Evolutionary conservation across 2,113 vertebrate species (phyloP).

Genomic region (Chlorocebus sabaeus): DNA sequence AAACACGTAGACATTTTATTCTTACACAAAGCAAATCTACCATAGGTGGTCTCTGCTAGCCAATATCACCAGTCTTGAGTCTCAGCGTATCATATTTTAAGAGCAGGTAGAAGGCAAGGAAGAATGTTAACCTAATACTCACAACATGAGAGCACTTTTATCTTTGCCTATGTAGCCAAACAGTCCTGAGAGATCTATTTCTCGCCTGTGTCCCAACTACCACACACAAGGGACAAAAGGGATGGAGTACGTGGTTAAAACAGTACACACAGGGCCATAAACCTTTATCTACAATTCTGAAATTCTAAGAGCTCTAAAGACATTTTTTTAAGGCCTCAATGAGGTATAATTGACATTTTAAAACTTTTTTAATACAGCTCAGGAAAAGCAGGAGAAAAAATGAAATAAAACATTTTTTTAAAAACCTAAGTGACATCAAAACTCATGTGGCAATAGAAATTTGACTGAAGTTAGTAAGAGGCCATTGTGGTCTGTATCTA

Average conservation of each 20-base stretch:
- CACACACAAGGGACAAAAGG: neutral
- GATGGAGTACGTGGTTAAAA: neutral
- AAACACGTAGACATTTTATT: neutral
- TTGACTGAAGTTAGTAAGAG: neutral
- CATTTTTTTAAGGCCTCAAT: neutral
- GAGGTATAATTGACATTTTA: neutral
- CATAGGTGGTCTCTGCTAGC: neutral
- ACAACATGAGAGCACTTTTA: neutral
- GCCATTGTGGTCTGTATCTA: neutral
- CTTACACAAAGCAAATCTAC: neutral
- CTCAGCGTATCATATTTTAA: neutral
- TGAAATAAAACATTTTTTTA: neutral
- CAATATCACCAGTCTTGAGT: neutral
- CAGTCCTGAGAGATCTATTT: neutral
- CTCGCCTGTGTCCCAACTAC: neutral
- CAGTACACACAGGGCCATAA: neutral
- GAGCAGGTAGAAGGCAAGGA: neutral
- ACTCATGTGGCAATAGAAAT: conserved; percentile 15
- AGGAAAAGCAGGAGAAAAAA: too few relatives aligned
- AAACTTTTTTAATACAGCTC: too few relatives aligned
- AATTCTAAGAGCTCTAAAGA: neutral
- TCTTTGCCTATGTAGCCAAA: neutral
- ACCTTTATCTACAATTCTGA: neutral
- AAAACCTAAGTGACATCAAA: neutral
- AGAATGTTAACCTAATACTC: neutral